Percentiles rank a stretch among this genome's conserved stretches.
These are phyloP conservation scores for Drosophila testacea DNA, from an alignment of 2,888 invertebrate genomes.

Conservation along the genomic window DNA sequence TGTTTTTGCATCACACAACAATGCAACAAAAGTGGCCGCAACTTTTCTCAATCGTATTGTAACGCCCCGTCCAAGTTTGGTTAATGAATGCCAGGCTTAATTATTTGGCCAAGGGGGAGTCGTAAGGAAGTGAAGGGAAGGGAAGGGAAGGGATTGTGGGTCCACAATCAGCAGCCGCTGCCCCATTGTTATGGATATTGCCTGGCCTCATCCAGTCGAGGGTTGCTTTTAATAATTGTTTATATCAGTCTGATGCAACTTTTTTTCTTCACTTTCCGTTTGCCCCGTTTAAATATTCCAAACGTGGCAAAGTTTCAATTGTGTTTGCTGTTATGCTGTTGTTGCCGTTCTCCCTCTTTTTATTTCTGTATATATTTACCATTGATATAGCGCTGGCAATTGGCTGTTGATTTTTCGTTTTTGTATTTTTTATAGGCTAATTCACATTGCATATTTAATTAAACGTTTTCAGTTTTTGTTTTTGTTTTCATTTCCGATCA, in stretches of 20 bases:
- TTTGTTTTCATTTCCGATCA: constrained; percentile 53
- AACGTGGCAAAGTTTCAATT: constrained; percentile 59
- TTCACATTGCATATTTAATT: constrained; percentile 72
- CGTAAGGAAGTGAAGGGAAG: constrained; percentile 6
- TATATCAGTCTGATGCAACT: constrained; percentile 61
- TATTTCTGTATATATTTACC: constrained; percentile 53
- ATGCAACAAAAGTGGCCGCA: constrained; percentile 61
- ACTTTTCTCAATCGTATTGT: constrained; percentile 46
- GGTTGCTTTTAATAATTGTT: constrained; percentile 78
- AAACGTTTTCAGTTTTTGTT: constrained; percentile 47
- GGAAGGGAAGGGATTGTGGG: not conserved
- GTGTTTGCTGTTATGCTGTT: constrained; percentile 36
- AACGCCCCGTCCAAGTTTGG: constrained; percentile 53
- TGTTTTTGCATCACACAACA: constrained; percentile 29
- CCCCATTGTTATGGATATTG: constrained; percentile 61
- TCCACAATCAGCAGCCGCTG: constrained; percentile 53
- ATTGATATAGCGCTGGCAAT: constrained; percentile 64
- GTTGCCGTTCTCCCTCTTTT: constrained; percentile 4
- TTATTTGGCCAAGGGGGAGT: constrained; percentile 61
- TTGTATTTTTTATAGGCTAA: constrained; percentile 52
- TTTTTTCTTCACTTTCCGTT: constrained; percentile 22
- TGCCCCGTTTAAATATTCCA: constrained; percentile 55
- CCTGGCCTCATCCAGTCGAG: constrained; percentile 25
- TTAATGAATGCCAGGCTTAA: constrained; percentile 76
- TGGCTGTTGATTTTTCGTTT: constrained; percentile 58